A percentile compares a stretch with the other conserved stretches of the same genome.
These are phyloP conservation scores for Hydroisotoma schaefferi DNA, from an alignment of 2,888 invertebrate genomes.

Conservation along the genomic window DNA sequence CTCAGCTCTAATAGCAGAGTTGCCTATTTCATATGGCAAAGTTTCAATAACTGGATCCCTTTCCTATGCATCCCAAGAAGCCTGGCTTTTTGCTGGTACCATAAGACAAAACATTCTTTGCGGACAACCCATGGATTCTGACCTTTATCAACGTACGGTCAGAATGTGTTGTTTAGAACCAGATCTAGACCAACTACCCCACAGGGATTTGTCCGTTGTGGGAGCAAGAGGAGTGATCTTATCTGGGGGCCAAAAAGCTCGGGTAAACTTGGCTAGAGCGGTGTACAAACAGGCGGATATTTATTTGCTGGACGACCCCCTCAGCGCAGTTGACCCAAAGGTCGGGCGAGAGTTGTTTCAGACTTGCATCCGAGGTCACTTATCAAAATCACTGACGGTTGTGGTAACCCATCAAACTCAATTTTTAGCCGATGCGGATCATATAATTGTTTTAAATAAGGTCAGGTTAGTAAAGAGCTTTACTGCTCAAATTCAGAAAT, in stretches of 20 bases:
- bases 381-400: constrained; percentile 30
- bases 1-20: constrained; percentile 69
- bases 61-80: constrained; percentile 63
- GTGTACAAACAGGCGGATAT: constrained; percentile 42
- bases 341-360: constrained; percentile 41
- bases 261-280: constrained; percentile 54
- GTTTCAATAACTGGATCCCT: constrained; percentile 61
- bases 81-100: constrained; percentile 30
- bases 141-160: constrained; percentile 53
- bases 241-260: constrained; percentile 57
- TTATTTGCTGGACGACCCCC: constrained; percentile 33
- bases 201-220: constrained; percentile 56
- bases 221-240: constrained; percentile 56
- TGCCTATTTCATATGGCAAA: constrained; percentile 62
- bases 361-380: constrained; percentile 38
- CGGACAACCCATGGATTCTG: constrained; percentile 24
- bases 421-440: constrained; percentile 33
- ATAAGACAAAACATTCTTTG: constrained; percentile 41
- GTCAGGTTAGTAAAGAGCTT: constrained; percentile 34
- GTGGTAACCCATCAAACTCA: constrained; percentile 47
- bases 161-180: constrained; percentile 54
- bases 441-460: constrained; percentile 32
- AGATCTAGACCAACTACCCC: constrained; percentile 54
- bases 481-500: no score
- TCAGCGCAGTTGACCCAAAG: constrained; percentile 41